Conservation (phyloP, 64 coral and sea anemone species). For the Pocillopora damicornis region DNA sequence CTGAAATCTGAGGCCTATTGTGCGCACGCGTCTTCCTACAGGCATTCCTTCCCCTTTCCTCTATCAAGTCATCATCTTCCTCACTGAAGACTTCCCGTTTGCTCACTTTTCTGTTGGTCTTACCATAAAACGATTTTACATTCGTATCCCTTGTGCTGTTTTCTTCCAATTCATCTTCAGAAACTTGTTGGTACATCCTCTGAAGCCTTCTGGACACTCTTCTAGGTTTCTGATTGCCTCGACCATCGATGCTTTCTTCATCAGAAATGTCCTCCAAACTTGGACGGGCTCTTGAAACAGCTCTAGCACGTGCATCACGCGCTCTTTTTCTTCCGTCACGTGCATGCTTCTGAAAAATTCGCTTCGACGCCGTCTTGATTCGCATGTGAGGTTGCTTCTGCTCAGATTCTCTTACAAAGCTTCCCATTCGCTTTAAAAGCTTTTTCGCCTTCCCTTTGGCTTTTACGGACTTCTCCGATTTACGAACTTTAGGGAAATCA, state of each 20-base stretch:
- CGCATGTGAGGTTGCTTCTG: not conserved
- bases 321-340: not conserved
- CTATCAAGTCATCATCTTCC: not conserved
- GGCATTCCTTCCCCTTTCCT: not conserved
- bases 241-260: conserved; percentile 24
- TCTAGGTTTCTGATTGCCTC: not conserved
- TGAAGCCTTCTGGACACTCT: not conserved
- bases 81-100: not conserved
- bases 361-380: conserved; percentile 10
- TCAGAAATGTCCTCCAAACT: conserved; percentile 4
- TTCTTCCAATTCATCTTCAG: not conserved
- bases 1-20: not conserved
- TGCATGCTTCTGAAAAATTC: not conserved
- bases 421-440: not conserved
- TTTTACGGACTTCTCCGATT: not conserved
- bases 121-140: conserved; percentile 29
- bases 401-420: not conserved
- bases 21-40: not conserved
- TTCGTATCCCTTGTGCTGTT: not conserved
- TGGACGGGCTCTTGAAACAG: not conserved
- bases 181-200: not conserved
- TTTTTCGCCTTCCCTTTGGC: not conserved
- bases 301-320: not conserved
- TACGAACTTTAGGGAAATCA: not conserved
- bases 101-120: not conserved